Conservation (phyloP, 2,113 vertebrate genomes). For the Pseudolaguvia tuberculata region DNA sequence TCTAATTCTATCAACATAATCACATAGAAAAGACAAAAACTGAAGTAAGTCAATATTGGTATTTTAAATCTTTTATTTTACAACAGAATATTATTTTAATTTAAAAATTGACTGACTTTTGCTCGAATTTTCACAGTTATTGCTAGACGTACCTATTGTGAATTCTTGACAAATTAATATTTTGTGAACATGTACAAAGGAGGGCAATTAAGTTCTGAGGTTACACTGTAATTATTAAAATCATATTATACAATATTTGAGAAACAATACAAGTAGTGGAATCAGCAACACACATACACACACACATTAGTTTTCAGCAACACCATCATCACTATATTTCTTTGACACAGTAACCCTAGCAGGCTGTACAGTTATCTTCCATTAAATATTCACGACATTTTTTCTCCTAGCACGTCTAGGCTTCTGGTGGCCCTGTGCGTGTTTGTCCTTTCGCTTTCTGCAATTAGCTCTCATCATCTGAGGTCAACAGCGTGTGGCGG, state of each 20-base stretch:
- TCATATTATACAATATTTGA: background rate
- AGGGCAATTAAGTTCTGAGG: background rate
- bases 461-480: conserved; percentile 20
- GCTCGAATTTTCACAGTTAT: no score
- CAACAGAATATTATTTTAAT: no score
- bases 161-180: no score
- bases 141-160: no score
- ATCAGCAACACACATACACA: background rate
- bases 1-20: no score
- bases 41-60: no score
- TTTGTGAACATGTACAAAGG: background rate
- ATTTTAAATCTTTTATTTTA: no score
- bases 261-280: background rate
- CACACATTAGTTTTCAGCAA: background rate
- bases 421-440: conserved; percentile 1
- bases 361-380: background rate
- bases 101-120: no score
- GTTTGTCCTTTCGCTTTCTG: conserved; percentile 9
- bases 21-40: no score
- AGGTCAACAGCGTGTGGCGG: conserved; percentile 4
- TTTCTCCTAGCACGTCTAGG: background rate
- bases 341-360: background rate
- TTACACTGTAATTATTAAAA: background rate
- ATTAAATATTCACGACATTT: conserved; percentile 28
- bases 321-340: background rate